These are phyloP conservation scores for Phylloscopus trochilus DNA, from an alignment of 2,113 vertebrate species.

Conservation along the genomic window DNA sequence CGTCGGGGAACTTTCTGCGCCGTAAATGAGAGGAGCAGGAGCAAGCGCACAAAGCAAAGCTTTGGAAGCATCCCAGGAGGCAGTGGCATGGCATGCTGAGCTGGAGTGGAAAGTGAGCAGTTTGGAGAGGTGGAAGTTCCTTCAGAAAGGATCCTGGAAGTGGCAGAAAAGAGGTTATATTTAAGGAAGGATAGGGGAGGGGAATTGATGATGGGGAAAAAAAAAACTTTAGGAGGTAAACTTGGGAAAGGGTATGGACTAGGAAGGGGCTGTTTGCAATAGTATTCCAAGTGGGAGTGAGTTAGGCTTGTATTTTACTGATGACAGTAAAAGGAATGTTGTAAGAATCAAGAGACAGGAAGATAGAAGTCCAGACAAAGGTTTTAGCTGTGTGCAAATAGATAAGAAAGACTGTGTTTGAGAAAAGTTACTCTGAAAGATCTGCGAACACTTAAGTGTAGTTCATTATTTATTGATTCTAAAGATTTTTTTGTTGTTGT, in stretches of 20 bases:
- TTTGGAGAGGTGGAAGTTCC: background rate
- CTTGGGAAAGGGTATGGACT: background rate
- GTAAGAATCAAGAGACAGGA: background rate
- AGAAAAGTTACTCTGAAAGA: background rate
- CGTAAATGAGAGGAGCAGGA: accelerated
- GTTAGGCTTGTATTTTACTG: background rate
- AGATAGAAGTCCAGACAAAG: background rate
- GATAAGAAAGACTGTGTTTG: background rate
- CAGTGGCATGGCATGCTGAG: background rate
- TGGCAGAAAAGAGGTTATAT: background rate
- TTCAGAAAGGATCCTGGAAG: background rate
- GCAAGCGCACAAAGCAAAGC: background rate
- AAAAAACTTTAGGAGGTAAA: background rate
- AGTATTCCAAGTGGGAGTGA: background rate
- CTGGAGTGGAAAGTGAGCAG: background rate
- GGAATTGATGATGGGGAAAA: background rate
- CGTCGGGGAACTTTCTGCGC: background rate
- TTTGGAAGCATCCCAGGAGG: background rate
- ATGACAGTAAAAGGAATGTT: background rate
- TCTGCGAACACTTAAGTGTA: background rate
- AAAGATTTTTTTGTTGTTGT: background rate
- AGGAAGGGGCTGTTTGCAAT: background rate
- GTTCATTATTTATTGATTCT: background rate
- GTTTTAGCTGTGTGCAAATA: background rate
- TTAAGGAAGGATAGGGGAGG: background rate